Evolutionary conservation across 1,140 invertebrate genomes (phyloP), one percentile per base, ranked within the genome.

Genomic region (Mercenaria mercenaria): DNA sequence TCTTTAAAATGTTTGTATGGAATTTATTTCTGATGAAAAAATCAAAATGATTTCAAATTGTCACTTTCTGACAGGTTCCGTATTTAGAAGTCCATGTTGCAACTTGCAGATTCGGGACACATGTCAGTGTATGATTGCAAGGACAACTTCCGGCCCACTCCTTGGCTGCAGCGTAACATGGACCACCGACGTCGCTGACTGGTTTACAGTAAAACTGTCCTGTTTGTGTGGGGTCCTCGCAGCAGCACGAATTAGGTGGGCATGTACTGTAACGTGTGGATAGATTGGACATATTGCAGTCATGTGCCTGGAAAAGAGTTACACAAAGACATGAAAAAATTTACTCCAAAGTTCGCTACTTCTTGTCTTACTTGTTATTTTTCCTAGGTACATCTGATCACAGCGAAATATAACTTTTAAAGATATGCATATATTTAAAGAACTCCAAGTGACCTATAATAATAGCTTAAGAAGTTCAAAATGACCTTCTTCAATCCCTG

Each of bases 21-120:
- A n/a, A n/a, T n/a, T n/a, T n/a, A n/a, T n/a, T n/a, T n/a, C n/a
- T n/a, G n/a, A n/a, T n/a, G n/a, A n/a, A n/a, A n/a, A n/a, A n/a
- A n/a, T n/a, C n/a, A n/a, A n/a, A n/a, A n/a, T n/a, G n/a, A n/a
- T n/a, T n/a, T n/a, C n/a, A n/a, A n/a, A n/a, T n/a, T n/a, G n/a
- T 69, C n/a, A 67, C 26, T 20, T 69, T 47, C n/a, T 69, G 81
- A 32, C 81, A 84, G 0, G 34, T 61, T 20, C 81, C 81, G 32
- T 84, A 84, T 67, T 67, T 69, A 0, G 81, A 84, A 0, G 81
- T 84, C 81, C 81, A 84, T 43, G 81, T 84, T 6, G 81, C 37
- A 10, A 84, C 81, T 67, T 84, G 81, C n/a, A 84, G 39, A 47
- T 84, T 84, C 1, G 81, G 81, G 4, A 84, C 81, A 69, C 81